A percentile compares a stretch with the other conserved stretches of the same genome.
phyloP scores from a whole-genome alignment of 1,140 invertebrate genomes.

The Pachyrhynchus sulphureomaculatus region DNA sequence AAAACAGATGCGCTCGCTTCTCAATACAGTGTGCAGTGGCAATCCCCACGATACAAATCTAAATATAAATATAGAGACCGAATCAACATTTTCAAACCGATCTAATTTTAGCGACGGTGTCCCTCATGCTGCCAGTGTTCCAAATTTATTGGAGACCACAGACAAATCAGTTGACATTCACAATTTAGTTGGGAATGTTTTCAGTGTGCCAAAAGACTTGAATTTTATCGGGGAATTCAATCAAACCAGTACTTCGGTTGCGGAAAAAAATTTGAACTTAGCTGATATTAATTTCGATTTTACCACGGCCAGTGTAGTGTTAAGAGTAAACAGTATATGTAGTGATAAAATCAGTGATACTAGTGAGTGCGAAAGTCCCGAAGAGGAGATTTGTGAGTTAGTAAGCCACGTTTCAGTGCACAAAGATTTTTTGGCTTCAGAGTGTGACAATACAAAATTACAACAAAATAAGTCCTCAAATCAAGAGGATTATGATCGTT shows the following conservation, averaged over 20 bases:
- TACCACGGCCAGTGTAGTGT: background rate
- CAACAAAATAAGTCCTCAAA: slow-evolving; percentile 18
- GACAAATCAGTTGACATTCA: slow-evolving; percentile 21
- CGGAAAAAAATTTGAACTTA: slow-evolving; percentile 55
- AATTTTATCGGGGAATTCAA: slow-evolving; percentile 49
- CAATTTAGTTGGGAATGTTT: slow-evolving; percentile 47
- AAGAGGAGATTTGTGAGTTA: background rate
- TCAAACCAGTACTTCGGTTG: slow-evolving; percentile 43
- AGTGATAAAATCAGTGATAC: background rate
- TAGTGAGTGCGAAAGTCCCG: background rate
- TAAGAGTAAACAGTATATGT: background rate
- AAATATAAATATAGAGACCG: slow-evolving; percentile 44
- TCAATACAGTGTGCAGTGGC: slow-evolving; percentile 6
- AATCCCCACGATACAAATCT: slow-evolving; percentile 2
- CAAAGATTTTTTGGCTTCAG: background rate
- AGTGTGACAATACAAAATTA: background rate
- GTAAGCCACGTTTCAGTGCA: background rate
- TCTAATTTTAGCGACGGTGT: slow-evolving; percentile 47
- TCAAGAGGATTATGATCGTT: slow-evolving; percentile 4
- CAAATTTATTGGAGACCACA: slow-evolving; percentile 43
- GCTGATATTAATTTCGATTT: slow-evolving; percentile 48
- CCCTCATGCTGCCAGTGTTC: slow-evolving; percentile 49
- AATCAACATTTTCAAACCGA: slow-evolving; percentile 35
- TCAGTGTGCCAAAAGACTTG: slow-evolving; percentile 58
- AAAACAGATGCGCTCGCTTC: slow-evolving; percentile 22